Conservation (phyloP, 2,113 vertebrate genomes). For the Microtus ochrogaster region DNA sequence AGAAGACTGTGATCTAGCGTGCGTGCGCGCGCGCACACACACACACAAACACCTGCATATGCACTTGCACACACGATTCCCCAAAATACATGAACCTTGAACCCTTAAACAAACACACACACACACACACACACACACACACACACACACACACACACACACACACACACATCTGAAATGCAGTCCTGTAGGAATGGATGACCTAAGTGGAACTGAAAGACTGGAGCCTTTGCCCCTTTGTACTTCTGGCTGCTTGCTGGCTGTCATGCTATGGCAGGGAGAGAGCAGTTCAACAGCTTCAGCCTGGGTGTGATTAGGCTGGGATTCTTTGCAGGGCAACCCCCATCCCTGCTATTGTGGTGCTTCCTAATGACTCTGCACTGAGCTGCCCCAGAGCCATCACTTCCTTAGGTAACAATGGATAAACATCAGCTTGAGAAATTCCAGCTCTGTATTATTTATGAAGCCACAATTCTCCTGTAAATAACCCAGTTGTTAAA, state of each 20-base stretch:
- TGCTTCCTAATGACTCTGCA: constrained; percentile 74
- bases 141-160: neutral
- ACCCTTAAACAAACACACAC: neutral
- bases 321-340: neutral
- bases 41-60: too few relatives aligned
- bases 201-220: neutral
- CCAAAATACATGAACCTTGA: neutral
- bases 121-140: neutral
- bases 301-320: neutral
- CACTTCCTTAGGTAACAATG: constrained; percentile 80
- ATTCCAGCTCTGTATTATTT: constrained; percentile 85
- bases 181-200: neutral
- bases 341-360: neutral
- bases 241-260: neutral
- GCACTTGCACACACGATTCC: neutral
- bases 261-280: neutral
- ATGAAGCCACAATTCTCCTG: constrained; percentile 86
- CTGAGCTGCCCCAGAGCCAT: constrained; percentile 54
- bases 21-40: fast-evolving
- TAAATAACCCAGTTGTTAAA: constrained; percentile 90
- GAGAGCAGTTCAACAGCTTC: neutral
- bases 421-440: constrained; percentile 84
- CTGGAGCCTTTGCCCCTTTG: neutral
- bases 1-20: neutral
- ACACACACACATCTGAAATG: neutral